Percentiles rank a stretch among this genome's conserved stretches.
These are phyloP conservation scores for Drosophila kanekoi DNA, from an alignment of 2,888 invertebrate genomes.

Conservation along the genomic window DNA sequence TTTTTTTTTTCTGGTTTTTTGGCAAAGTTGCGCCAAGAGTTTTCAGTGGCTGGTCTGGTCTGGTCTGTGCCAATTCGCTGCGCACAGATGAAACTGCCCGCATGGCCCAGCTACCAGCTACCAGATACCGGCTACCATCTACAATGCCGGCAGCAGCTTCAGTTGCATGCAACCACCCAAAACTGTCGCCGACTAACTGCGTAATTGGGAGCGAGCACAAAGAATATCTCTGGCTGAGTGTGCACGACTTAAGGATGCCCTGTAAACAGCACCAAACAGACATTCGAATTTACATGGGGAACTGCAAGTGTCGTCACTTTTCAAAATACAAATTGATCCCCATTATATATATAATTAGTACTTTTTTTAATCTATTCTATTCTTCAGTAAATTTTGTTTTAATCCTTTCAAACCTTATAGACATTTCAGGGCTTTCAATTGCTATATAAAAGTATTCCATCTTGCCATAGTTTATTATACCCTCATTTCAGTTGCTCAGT, in stretches of 20 bases:
- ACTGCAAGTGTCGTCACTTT: no score
- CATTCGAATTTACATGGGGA: no score
- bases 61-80: slow-evolving; percentile 27
- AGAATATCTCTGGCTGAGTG: not conserved
- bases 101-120: slow-evolving; percentile 37
- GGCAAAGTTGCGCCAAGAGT: slow-evolving; percentile 49
- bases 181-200: slow-evolving; percentile 55
- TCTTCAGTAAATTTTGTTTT: no score
- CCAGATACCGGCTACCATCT: not conserved
- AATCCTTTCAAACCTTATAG: no score
- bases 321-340: no score
- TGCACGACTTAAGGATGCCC: not conserved
- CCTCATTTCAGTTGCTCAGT: not conserved
- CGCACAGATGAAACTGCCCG: slow-evolving; percentile 50
- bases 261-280: not conserved
- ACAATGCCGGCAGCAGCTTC: slow-evolving; percentile 21
- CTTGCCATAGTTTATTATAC: not conserved
- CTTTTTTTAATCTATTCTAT: no score
- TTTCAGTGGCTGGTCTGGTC: slow-evolving; percentile 24
- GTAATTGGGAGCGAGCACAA: slow-evolving; percentile 54
- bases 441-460: no score
- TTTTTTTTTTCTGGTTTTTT: slow-evolving; percentile 42
- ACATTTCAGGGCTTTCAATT: no score
- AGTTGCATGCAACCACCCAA: slow-evolving; percentile 49
- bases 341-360: no score